Evolutionary conservation across 2,888 invertebrate genomes (phyloP), one percentile per base, ranked within the genome.

Genomic region (Tortricodes alternella): DNA sequence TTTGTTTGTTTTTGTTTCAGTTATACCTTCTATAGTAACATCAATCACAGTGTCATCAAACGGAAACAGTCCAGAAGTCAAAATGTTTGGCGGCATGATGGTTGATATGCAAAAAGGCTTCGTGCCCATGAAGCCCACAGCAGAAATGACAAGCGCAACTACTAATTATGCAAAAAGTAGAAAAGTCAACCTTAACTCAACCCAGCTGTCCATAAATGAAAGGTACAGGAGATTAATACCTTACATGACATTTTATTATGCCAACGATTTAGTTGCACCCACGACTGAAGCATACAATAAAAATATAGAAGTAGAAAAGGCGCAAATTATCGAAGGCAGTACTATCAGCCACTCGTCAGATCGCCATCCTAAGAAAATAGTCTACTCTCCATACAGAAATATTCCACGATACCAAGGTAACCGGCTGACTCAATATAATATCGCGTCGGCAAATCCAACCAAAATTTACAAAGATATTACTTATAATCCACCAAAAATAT

Each of bases 241-340:
- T 1, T 96, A 96, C 77, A 95, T 95, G 93, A 95, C 95, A 27
- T 96, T 94, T 81, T 96, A 96, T 78, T 88, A 94, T n/a, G 92
- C 91, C 35, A 93, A 94, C 57, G 92, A 94, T 70, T 81, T 92
- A 61, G 73, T 71, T 79, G 85, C 73, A 74, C 91, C 72, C 58
- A 86, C 80, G 49, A 85, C 77, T 61, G 85, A 79, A 48, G 55
- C 70, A 60, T 80, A 69, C 38, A 76, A 68, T 38, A 77, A 80
- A 53, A 76, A 76, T 53, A 68, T 91, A 23, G 87, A 85, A 69
- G 80, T 89, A 13, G 85, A 89, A 71, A 90, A 90, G 64, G 86
- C 85, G 32, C 73, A 89, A 67, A 81, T 89, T 50, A 60, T 86
- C 18, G 83, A 88, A 67, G 73, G 83, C 15, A 70, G 76, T 59